Evolutionary conservation across 37 sponge, comb jelly and placozoan genomes (phyloP), one percentile per base, ranked within the genome.

Genomic region (Crambe crambe): DNA sequence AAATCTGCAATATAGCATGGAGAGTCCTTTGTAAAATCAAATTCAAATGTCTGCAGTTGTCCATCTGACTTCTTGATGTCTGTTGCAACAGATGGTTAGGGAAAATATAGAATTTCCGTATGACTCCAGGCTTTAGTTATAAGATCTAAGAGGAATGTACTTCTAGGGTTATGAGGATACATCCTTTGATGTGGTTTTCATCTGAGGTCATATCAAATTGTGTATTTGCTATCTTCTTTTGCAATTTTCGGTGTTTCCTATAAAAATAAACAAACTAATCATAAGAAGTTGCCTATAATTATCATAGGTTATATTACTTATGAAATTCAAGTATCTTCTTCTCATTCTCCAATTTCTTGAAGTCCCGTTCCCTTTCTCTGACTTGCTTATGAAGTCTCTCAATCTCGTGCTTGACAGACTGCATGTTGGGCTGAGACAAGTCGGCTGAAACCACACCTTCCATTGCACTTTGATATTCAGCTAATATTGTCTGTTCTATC

Each of bases 91-190:
- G 15, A 58, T n/a, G n/a, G n/a, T n/a, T n/a, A n/a, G n/a, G n/a
- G n/a, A n/a, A n/a, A n/a, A n/a, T n/a, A n/a, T n/a, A n/a, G n/a
- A n/a, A n/a, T n/a, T n/a, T n/a, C n/a, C n/a, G n/a, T n/a, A n/a
- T n/a, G n/a, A n/a, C n/a, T n/a, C n/a, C n/a, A n/a, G n/a, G n/a
- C n/a, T n/a, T n/a, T n/a, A n/a, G n/a, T n/a, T n/a, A n/a, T n/a
- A n/a, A n/a, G n/a, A n/a, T n/a, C n/a, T n/a, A n/a, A n/a, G n/a
- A n/a, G n/a, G n/a, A n/a, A n/a, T n/a, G n/a, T n/a, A n/a, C n/a
- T n/a, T n/a, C n/a, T n/a, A n/a, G n/a, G n/a, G n/a, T n/a, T n/a
- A 42, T 12, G 5, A 65, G 65, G 77, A 77, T 77, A 77, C 77
- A 77, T 2, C 77, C 77, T 63, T 64, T 77, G 18, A 77, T n/a